Conservation (phyloP, 2,797 vertebrate species). For the Eidolon dupreanum region DNA sequence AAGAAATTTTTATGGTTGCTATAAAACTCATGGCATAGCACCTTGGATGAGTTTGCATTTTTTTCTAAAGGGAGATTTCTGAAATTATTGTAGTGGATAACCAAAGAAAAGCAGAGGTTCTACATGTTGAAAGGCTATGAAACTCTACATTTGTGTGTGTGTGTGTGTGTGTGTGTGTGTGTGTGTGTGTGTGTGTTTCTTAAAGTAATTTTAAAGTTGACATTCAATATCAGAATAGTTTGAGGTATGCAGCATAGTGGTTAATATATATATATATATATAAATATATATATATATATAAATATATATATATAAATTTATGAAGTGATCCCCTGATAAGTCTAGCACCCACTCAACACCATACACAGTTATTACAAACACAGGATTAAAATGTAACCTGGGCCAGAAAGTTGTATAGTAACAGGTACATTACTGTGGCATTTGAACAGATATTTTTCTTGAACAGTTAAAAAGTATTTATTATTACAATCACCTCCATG, state of each 20-base stretch:
- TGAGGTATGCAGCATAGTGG: no score
- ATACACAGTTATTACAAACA: not conserved
- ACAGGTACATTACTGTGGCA: not conserved
- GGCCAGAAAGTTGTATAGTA: not conserved
- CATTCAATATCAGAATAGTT: no score
- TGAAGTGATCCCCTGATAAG: no score
- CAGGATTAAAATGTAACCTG: not conserved
- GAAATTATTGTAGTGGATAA: not conserved
- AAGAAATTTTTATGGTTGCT: conserved; percentile 51
- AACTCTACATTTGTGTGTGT: not conserved
- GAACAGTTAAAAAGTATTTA: not conserved
- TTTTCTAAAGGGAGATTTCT: not conserved
- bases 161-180: no score
- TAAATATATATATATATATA: no score
- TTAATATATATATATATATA: no score
- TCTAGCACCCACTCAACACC: no score
- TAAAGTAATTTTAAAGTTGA: no score
- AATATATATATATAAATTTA: no score
- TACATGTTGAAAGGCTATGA: not conserved
- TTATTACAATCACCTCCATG: not conserved
- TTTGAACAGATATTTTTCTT: not conserved
- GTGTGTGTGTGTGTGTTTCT: no score
- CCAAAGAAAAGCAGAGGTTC: not conserved
- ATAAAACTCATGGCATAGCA: conserved; percentile 1
- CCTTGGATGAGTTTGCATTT: conserved; percentile 2